Evolutionary conservation across 2,888 invertebrate species (phyloP), one percentile per base, ranked within the genome.

Genomic region (Rhabditoides inermis): DNA sequence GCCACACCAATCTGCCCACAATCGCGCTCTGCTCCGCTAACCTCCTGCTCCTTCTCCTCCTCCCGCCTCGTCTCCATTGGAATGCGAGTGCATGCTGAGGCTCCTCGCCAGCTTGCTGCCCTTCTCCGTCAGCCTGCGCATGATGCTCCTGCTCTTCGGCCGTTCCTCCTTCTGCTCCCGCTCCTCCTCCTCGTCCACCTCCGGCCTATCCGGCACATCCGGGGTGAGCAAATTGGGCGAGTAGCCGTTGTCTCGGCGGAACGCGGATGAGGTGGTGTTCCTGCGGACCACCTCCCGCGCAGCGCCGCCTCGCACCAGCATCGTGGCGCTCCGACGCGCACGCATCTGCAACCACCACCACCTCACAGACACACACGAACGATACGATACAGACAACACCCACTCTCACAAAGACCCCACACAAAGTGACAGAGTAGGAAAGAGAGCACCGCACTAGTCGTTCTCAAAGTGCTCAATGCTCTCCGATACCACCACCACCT

Each of bases 1-100:
- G 63, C 70, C 26, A 71, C 68, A 27, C 72, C 67, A 3, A 68
- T 68, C 53, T 72, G 72, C 18, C 72, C 68, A 45, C 70, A 72
- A 55, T 69, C 65, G 35, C 72, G 57, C 44, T 65, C 56, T 12
- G 72, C 72, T 32, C 72, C 55, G 37, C 63, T 49, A 22, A 65
- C 66, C 47, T 55, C 49, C 23, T 62, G 63, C 45, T 63, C 49
- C 26, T 60, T 63, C 48, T 65, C 61, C 37, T 51, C 51, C 18
- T 69, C 68, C 10, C 60, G 60, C 52, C 60, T 60, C 23, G 68
- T 45, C 22, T 68, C 55, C 44, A 54, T 53, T 47, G 67, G 60
- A 2, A 59, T 61, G 60, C 25, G 61, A 56, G 40, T 64, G 60
- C 37, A 58, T 60, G 40, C 60, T 61, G 39, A 53, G 42, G 18